Evolutionary conservation across 2,113 vertebrate species (phyloP).

Genomic region (Hemiscyllium ocellatum): DNA sequence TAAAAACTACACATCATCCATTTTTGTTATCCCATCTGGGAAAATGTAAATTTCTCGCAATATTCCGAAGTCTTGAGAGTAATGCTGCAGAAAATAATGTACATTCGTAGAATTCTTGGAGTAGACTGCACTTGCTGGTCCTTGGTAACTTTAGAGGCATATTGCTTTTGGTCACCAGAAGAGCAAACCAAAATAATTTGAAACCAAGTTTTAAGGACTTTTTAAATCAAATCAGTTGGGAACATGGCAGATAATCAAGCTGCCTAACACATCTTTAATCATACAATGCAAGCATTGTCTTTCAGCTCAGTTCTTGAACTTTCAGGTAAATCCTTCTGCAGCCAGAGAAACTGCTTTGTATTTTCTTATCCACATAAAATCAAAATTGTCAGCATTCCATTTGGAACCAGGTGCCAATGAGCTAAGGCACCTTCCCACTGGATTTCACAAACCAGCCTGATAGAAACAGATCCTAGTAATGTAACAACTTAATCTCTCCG

Average conservation of each 20-base stretch:
- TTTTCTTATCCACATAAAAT: not conserved
- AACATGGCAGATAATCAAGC: not conserved
- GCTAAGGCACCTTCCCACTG: not conserved
- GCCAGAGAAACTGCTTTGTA: not conserved
- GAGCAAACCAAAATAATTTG: not conserved
- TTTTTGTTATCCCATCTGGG: not conserved
- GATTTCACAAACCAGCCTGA: not conserved
- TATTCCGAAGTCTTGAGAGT: not conserved
- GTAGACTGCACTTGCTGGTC: not conserved
- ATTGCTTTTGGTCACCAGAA: not conserved
- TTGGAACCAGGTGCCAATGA: not conserved
- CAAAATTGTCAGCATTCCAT: not conserved
- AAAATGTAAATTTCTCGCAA: not conserved
- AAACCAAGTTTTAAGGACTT: not conserved
- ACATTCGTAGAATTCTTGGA: not conserved
- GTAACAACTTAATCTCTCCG: not conserved
- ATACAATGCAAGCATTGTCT: too few species aligned
- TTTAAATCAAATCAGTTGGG: not conserved
- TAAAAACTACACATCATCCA: not conserved
- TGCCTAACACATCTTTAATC: not conserved
- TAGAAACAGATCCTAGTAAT: not conserved
- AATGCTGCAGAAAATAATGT: not conserved
- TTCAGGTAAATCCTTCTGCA: not conserved
- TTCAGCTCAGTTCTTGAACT: not conserved
- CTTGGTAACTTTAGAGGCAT: not conserved